Evolutionary conservation across 2,797 vertebrate species (phyloP).

Genomic region (Xyrichtys novacula): DNA sequence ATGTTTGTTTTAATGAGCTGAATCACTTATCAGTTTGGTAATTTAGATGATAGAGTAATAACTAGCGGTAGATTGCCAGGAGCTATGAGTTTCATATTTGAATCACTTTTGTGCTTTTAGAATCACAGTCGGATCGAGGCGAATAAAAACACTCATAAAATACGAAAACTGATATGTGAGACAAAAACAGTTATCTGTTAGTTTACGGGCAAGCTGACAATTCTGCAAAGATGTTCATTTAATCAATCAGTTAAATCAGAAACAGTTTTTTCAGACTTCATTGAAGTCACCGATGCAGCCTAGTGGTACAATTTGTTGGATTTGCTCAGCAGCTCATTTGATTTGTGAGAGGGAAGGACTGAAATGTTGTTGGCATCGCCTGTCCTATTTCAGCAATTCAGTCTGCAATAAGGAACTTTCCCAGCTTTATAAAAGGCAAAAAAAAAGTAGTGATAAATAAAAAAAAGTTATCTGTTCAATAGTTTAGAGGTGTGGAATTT

Average conservation of each 20-base stretch:
- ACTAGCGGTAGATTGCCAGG: not conserved
- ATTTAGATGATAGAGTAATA: slow-evolving; percentile 22
- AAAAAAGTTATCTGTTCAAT: not conserved
- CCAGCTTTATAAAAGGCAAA: too few species aligned
- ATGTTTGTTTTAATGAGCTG: slow-evolving; percentile 13
- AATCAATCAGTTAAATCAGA: slow-evolving; percentile 10
- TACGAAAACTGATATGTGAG: not conserved
- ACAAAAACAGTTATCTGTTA: slow-evolving; percentile 18
- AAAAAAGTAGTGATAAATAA: too few species aligned
- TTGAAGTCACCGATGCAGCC: slow-evolving; percentile 1
- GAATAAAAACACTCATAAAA: not conserved
- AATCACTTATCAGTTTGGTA: slow-evolving; percentile 8
- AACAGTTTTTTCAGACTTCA: not conserved
- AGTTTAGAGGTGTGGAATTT: not conserved
- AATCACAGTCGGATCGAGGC: not conserved
- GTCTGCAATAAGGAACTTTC: not conserved
- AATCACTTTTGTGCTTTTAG: not conserved
- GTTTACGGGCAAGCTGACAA: not conserved
- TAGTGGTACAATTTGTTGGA: not conserved
- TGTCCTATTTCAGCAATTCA: not conserved
- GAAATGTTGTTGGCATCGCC: not conserved
- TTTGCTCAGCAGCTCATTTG: not conserved
- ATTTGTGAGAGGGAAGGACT: not conserved
- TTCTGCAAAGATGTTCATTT: not conserved
- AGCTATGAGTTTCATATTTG: not conserved